Evolutionary conservation across 1,140 invertebrate species (phyloP).

Genomic region (Caenorhabditis elegans): DNA sequence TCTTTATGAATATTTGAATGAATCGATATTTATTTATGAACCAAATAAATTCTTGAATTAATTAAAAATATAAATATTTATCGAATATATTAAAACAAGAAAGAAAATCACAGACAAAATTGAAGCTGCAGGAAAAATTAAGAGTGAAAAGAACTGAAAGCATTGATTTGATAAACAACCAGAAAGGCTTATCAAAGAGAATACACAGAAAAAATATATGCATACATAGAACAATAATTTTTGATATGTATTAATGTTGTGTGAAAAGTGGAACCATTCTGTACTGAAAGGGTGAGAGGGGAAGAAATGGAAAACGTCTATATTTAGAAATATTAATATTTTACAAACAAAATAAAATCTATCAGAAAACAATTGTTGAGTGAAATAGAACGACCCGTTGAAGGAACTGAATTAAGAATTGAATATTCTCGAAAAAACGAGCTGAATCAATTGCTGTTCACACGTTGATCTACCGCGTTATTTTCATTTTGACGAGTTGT

Average conservation of each 20-base stretch:
- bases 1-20: neutral
- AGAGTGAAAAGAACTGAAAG: neutral
- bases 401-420: no score
- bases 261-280: neutral
- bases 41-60: no score
- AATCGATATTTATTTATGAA: no score
- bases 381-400: neutral
- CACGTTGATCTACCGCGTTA: neutral
- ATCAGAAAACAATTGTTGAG: neutral
- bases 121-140: neutral
- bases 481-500: conserved; percentile 7
- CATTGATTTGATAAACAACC: neutral
- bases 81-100: neutral
- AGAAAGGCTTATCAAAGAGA: neutral
- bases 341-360: neutral
- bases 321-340: no score
- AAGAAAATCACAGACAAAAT: neutral
- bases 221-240: neutral
- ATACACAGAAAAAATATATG: neutral
- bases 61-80: neutral
- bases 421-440: no score
- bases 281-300: neutral
- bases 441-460: neutral
- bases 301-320: neutral
- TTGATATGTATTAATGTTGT: neutral